These are phyloP conservation scores for Paraplagusia blochii DNA, from an alignment of 2,113 vertebrate genomes.

Conservation along the genomic window DNA sequence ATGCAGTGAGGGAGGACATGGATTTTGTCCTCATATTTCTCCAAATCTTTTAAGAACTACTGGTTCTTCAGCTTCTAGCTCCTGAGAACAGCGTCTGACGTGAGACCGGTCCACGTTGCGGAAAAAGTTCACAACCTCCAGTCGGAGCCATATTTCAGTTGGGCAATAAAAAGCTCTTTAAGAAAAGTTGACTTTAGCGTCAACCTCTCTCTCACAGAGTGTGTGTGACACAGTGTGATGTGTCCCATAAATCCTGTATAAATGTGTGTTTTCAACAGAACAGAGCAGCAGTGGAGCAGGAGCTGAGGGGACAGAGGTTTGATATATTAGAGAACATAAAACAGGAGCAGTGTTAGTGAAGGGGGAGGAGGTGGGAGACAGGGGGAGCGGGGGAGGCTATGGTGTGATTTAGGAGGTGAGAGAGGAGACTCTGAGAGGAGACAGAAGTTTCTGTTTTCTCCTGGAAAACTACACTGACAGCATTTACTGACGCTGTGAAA, in stretches of 20 bases:
- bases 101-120: too few relatives aligned
- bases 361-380: not conserved
- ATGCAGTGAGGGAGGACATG: too few relatives aligned
- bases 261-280: too few relatives aligned
- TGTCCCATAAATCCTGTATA: conserved; percentile 4
- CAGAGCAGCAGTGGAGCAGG: not conserved
- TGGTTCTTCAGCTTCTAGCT: too few relatives aligned
- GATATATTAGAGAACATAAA: conserved; percentile 23
- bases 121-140: too few relatives aligned
- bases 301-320: conserved; percentile 1
- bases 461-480: conserved; percentile 38
- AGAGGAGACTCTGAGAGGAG: conserved; percentile 35
- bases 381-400: not conserved
- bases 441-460: conserved; percentile 38
- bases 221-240: not conserved
- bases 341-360: conserved; percentile 3
- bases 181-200: too few relatives aligned
- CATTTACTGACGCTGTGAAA: conserved; percentile 63
- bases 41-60: too few relatives aligned
- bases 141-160: too few relatives aligned
- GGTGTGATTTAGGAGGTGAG: conserved; percentile 4
- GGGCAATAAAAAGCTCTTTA: too few relatives aligned
- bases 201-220: too few relatives aligned
- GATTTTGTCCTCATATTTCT: too few relatives aligned
- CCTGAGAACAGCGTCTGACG: too few relatives aligned